Percentiles rank a stretch among this genome's conserved stretches.
Evolutionary conservation across 2,113 vertebrate genomes (phyloP).

Genomic region (Myodes glareolus): DNA sequence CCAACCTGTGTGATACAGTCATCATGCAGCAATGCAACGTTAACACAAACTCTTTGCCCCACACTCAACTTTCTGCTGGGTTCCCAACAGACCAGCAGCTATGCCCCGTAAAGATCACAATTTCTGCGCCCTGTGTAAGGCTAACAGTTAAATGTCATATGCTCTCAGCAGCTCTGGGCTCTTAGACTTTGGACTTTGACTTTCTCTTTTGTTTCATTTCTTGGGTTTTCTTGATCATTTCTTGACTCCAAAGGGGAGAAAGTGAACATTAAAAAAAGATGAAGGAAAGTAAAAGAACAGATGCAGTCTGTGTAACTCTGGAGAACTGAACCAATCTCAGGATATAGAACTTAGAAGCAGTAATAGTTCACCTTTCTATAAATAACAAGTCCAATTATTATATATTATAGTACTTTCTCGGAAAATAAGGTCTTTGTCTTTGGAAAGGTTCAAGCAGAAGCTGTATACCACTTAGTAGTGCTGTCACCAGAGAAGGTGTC

Average conservation of each 20-base stretch:
- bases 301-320: background rate
- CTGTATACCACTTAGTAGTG: background rate
- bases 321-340: background rate
- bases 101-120: background rate
- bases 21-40: conserved; percentile 95
- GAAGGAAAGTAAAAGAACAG: conserved; percentile 69
- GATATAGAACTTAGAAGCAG: conserved; percentile 31
- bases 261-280: conserved; percentile 81
- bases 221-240: conserved; percentile 83
- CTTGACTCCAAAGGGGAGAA: conserved; percentile 86
- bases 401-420: background rate
- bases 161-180: conserved; percentile 83
- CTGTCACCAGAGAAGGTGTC: background rate
- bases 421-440: conserved; percentile 9
- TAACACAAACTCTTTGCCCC: conserved; percentile 87
- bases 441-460: conserved; percentile 38
- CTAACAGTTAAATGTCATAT: conserved; percentile 66
- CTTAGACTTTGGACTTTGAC: conserved; percentile 86
- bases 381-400: conserved; percentile 20
- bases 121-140: background rate
- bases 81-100: background rate
- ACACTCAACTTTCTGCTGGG: background rate
- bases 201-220: conserved; percentile 87
- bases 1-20: conserved; percentile 96
- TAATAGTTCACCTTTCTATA: background rate